These are phyloP conservation scores for Aspidoscelis tigris DNA, from an alignment of 2,113 vertebrate species.

Conservation along the genomic window DNA sequence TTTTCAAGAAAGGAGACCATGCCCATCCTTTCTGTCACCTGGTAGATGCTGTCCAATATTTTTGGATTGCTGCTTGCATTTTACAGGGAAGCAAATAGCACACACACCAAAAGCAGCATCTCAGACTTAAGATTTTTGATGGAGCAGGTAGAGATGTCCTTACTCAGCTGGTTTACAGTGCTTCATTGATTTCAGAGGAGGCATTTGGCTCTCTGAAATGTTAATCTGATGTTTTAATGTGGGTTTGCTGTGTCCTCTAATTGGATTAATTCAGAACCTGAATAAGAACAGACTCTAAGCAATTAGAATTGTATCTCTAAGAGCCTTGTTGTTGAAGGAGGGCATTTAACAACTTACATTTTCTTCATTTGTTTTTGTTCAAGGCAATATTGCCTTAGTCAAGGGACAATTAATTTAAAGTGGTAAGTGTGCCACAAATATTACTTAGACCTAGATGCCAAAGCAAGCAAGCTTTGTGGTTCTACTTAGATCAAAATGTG, in stretches of 20 bases:
- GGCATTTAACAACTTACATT: not conserved
- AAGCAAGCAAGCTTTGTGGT: not conserved
- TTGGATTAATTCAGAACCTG: slow-evolving; percentile 33
- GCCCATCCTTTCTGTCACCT: not conserved
- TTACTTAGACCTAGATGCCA: not conserved
- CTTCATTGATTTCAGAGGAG: slow-evolving; percentile 32
- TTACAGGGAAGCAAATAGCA: not conserved
- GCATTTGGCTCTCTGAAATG: slow-evolving; percentile 10
- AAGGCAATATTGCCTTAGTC: slow-evolving; percentile 1
- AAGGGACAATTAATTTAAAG: not conserved
- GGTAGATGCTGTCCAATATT: too few species aligned
- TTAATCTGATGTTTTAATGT: slow-evolving; percentile 34
- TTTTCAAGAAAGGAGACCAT: too few species aligned
- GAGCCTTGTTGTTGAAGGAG: slow-evolving; percentile 8
- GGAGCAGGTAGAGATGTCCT: slow-evolving; percentile 19
- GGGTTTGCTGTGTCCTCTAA: not conserved
- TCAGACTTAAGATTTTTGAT: slow-evolving; percentile 2
- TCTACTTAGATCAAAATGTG: not conserved
- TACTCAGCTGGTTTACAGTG: slow-evolving; percentile 11
- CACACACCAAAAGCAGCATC: not conserved
- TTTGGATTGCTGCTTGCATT: not conserved
- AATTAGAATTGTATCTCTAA: slow-evolving; percentile 24
- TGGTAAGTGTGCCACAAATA: not conserved
- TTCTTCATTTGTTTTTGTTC: not conserved
- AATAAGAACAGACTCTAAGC: slow-evolving; percentile 36